phyloP scores from a whole-genome alignment of 2,888 invertebrate species.

The Deilephila elpenor region DNA sequence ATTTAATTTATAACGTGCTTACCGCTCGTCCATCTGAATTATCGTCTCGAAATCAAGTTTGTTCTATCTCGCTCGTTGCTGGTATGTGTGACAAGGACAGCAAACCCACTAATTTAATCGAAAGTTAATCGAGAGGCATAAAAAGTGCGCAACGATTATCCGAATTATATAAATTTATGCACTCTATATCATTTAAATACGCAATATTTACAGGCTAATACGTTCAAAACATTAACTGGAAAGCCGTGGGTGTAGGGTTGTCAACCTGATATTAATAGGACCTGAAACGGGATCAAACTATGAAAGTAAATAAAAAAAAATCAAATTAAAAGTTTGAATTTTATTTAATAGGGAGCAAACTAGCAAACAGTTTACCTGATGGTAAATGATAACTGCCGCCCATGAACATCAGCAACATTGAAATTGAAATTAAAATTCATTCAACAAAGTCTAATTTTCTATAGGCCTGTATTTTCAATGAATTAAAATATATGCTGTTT shows the following conservation, averaged over 20 bases:
- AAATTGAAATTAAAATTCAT: too few relatives aligned
- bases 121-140: neutral
- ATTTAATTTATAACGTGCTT: constrained; percentile 2
- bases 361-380: too few relatives aligned
- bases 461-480: too few relatives aligned
- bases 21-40: constrained; percentile 44
- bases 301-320: too few relatives aligned
- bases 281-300: too few relatives aligned
- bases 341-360: too few relatives aligned
- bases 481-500: too few relatives aligned
- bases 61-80: neutral
- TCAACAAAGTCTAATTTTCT: too few relatives aligned
- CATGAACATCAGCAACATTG: too few relatives aligned
- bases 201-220: constrained; percentile 38
- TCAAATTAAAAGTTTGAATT: too few relatives aligned
- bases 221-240: constrained; percentile 39
- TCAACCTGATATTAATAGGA: too few relatives aligned
- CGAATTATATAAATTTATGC: neutral
- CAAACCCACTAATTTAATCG: constrained; percentile 2
- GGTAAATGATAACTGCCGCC: too few relatives aligned
- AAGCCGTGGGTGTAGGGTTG: constrained; percentile 33
- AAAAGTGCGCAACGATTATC: constrained; percentile 10
- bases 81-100: neutral
- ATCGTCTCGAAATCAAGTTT: constrained; percentile 35
- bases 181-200: constrained; percentile 17